A percentile compares a stretch with the other conserved stretches of the same genome.
These are phyloP conservation scores for Galerucella pusilla DNA, from an alignment of 2,888 invertebrate species.

Conservation along the genomic window DNA sequence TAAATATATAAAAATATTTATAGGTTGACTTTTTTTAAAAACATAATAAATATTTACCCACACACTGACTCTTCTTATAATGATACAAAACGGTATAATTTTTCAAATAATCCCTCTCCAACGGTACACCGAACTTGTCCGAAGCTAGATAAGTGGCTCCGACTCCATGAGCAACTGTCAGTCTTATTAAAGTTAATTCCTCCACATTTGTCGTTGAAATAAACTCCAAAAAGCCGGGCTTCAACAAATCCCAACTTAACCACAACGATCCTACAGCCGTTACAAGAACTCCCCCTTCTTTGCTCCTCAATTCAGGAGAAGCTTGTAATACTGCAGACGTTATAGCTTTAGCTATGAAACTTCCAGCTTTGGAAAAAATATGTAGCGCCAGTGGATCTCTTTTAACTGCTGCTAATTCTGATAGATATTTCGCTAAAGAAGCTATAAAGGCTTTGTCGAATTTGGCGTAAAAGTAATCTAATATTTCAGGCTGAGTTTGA, in stretches of 20 bases:
- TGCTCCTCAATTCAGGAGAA: slow-evolving; percentile 68
- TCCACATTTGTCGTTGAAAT: slow-evolving; percentile 66
- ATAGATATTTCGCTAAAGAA: slow-evolving; percentile 78
- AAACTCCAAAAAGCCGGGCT: slow-evolving; percentile 74
- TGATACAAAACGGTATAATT: slow-evolving; percentile 74
- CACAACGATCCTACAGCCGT: slow-evolving; percentile 96
- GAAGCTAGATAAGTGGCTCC: slow-evolving; percentile 91
- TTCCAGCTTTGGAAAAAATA: slow-evolving; percentile 78
- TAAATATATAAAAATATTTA: too few relatives aligned
- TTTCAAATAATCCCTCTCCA: slow-evolving; percentile 77
- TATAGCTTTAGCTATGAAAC: slow-evolving; percentile 74
- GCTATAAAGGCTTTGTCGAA: slow-evolving; percentile 87
- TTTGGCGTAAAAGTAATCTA: slow-evolving; percentile 80
- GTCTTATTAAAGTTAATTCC: slow-evolving; percentile 73
- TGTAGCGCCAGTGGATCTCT: slow-evolving; percentile 79
- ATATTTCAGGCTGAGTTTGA: slow-evolving; percentile 73
- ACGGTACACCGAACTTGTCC: slow-evolving; percentile 71
- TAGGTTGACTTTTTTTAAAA: not conserved
- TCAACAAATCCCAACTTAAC: slow-evolving; percentile 88
- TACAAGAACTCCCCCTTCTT: slow-evolving; percentile 71
- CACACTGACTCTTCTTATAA: slow-evolving; percentile 33
- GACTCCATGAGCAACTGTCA: slow-evolving; percentile 82
- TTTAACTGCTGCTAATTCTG: slow-evolving; percentile 71
- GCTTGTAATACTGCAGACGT: slow-evolving; percentile 73
- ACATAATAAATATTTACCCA: not conserved